These are phyloP conservation scores for Zosterops hypoxanthus DNA, from an alignment of 2,113 vertebrate species.

Conservation along the genomic window DNA sequence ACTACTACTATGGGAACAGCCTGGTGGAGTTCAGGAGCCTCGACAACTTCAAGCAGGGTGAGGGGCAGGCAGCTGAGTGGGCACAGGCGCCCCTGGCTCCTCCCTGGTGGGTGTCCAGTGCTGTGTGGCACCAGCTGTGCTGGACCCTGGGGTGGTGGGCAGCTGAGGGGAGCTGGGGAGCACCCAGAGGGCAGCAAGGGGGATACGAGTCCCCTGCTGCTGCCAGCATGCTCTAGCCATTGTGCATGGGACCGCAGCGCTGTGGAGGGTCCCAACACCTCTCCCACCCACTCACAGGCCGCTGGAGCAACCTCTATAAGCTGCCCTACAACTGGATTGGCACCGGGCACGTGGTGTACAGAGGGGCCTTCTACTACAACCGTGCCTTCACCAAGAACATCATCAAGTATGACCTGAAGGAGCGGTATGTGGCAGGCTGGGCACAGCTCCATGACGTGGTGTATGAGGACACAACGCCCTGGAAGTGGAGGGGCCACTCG, in stretches of 20 bases:
- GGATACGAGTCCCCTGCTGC: neutral
- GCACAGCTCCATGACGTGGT: constrained; percentile 88
- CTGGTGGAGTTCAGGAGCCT: constrained; percentile 96
- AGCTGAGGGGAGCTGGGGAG: neutral
- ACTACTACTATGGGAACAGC: constrained; percentile 97
- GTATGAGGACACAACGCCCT: constrained; percentile 92
- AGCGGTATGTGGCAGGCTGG: constrained; percentile 93
- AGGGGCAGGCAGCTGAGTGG: rapidly evolving
- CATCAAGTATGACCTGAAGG: constrained; percentile 93
- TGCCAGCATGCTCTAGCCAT: rapidly evolving
- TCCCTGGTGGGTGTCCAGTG: neutral
- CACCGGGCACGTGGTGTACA: constrained; percentile 94
- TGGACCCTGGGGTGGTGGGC: rapidly evolving
- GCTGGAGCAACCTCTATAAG: constrained; percentile 98
- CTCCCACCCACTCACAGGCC: constrained; percentile 65
- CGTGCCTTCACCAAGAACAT: constrained; percentile 98
- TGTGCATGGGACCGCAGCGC: rapidly evolving
- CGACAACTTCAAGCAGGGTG: constrained; percentile 97
- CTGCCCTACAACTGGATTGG: constrained; percentile 98
- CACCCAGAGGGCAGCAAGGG: neutral
- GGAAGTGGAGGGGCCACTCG: constrained; percentile 97
- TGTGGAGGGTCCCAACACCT: neutral
- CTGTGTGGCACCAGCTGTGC: neutral
- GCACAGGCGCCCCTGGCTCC: neutral
- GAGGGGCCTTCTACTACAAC: constrained; percentile 95